Evolutionary conservation across 1,140 invertebrate species (phyloP).

Genomic region (Calephelis nemesis): DNA sequence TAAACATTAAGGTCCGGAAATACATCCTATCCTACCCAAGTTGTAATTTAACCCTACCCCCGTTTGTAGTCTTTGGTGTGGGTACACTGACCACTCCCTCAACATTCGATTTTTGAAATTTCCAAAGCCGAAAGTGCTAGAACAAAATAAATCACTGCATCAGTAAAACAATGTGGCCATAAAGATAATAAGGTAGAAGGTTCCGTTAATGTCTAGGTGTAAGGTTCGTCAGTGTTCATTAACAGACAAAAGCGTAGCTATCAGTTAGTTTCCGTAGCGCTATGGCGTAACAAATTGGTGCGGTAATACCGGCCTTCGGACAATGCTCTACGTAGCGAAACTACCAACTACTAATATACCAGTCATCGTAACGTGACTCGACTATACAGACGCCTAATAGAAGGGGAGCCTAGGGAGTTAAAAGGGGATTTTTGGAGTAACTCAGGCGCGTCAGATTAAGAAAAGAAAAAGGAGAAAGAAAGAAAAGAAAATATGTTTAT

Average conservation of each 20-base stretch:
- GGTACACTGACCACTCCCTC: no score
- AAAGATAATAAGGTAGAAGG: constrained; percentile 56
- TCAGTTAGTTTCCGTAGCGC: constrained; percentile 58
- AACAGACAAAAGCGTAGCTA: constrained; percentile 64
- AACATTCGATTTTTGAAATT: no score
- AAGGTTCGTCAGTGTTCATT: constrained; percentile 68
- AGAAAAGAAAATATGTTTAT: no score
- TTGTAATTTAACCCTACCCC: not conserved
- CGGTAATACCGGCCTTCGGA: constrained; percentile 48
- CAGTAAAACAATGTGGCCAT: constrained; percentile 52
- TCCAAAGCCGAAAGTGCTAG: not conserved
- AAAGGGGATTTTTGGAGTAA: no score
- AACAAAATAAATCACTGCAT: constrained; percentile 47
- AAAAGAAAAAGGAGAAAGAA: no score
- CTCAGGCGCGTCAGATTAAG: no score
- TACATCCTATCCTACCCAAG: no score
- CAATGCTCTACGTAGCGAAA: constrained; percentile 40
- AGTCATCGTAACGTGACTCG: constrained; percentile 25
- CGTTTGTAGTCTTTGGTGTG: not conserved
- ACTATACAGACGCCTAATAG: constrained; percentile 15
- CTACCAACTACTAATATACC: constrained; percentile 34
- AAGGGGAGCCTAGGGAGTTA: no score
- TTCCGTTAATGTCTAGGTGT: constrained; percentile 54
- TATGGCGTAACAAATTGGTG: constrained; percentile 56
- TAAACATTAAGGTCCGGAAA: no score